A percentile compares a stretch with the other conserved stretches of the same genome.
phyloP scores from a whole-genome alignment of 2,888 invertebrate genomes.

The Andrena camellia region DNA sequence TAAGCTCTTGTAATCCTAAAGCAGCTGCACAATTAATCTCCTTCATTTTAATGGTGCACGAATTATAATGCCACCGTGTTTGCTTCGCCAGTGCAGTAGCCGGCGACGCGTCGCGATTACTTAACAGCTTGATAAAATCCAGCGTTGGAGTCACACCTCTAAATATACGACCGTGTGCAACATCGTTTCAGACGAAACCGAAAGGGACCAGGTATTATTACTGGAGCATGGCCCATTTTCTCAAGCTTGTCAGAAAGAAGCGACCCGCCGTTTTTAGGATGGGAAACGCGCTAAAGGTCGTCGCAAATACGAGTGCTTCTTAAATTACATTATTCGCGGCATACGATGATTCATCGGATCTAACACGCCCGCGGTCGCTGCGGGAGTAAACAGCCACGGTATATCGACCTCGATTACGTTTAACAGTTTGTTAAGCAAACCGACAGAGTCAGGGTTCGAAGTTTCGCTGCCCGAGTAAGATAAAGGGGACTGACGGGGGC shows the following conservation, averaged over 20 bases:
- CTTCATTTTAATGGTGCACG: slow-evolving; percentile 21
- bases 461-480: background rate
- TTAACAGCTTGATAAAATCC: slow-evolving; percentile 49
- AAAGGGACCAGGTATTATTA: slow-evolving; percentile 34
- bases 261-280: background rate
- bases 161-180: slow-evolving; percentile 51
- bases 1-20: too few species aligned
- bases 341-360: slow-evolving; percentile 66
- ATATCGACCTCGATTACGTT: slow-evolving; percentile 50
- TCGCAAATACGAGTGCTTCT: slow-evolving; percentile 34
- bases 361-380: slow-evolving; percentile 30
- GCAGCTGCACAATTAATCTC: too few species aligned
- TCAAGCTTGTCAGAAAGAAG: background rate
- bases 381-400: slow-evolving; percentile 48
- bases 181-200: slow-evolving; percentile 19
- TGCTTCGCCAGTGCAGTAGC: slow-evolving; percentile 9
- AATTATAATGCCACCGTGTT: background rate
- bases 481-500: background rate
- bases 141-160: slow-evolving; percentile 55
- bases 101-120: slow-evolving; percentile 45
- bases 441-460: slow-evolving; percentile 18
- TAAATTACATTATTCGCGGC: slow-evolving; percentile 63
- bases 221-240: slow-evolving; percentile 56
- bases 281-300: slow-evolving; percentile 3
- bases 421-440: slow-evolving; percentile 44